Evolutionary conservation across 1,140 invertebrate species (phyloP).

Genomic region (Helicoverpa armigera): DNA sequence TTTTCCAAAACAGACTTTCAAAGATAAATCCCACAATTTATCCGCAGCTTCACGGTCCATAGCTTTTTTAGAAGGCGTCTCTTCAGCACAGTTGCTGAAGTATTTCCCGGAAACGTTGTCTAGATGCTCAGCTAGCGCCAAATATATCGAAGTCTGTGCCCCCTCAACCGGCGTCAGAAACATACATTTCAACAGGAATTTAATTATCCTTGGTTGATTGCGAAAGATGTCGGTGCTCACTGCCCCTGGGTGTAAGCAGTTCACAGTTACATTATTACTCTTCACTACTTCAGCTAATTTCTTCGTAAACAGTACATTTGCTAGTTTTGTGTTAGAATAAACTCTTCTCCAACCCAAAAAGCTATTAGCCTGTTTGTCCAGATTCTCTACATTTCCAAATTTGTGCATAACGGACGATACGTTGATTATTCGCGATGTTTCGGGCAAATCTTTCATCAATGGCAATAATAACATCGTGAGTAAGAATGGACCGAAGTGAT

Average conservation of each 20-base stretch:
- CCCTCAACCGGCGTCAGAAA: slow-evolving; percentile 74
- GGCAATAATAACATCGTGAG: slow-evolving; percentile 90
- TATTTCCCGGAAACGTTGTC: slow-evolving; percentile 86
- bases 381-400: slow-evolving; percentile 88
- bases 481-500: slow-evolving; percentile 94
- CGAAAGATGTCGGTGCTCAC: slow-evolving; percentile 62
- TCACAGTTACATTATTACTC: slow-evolving; percentile 91
- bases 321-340: slow-evolving; percentile 94
- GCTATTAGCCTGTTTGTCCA: slow-evolving; percentile 81
- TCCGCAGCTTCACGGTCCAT: slow-evolving; percentile 67
- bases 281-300: slow-evolving; percentile 92
- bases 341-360: slow-evolving; percentile 87
- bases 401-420: slow-evolving; percentile 93
- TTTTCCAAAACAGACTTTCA: slow-evolving; percentile 27
- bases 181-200: slow-evolving; percentile 48
- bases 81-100: slow-evolving; percentile 85
- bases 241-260: slow-evolving; percentile 91
- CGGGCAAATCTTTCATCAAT: slow-evolving; percentile 88
- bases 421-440: slow-evolving; percentile 91
- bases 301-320: slow-evolving; percentile 93
- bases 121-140: slow-evolving; percentile 84
- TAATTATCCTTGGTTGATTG: slow-evolving; percentile 43
- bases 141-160: slow-evolving; percentile 87
- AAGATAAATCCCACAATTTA: slow-evolving; percentile 75
- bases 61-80: slow-evolving; percentile 61